phyloP scores from a whole-genome alignment of 2,888 invertebrate species.

The Marronus borbonicus region DNA sequence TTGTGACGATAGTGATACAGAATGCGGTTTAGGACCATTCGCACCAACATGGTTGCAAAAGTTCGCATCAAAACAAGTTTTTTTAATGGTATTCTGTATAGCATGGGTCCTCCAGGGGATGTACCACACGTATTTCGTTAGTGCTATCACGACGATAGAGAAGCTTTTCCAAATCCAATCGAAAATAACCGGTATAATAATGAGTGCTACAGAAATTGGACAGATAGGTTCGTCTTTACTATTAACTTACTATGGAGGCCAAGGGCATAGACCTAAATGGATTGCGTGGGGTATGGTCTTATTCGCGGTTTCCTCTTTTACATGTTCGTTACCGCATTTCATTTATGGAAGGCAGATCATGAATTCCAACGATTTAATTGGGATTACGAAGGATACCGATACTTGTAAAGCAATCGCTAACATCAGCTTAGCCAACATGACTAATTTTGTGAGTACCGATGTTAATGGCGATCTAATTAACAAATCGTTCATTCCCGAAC shows the following conservation, averaged over 20 bases:
- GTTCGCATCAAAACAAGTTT: conserved; percentile 90
- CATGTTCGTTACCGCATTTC: conserved; percentile 91
- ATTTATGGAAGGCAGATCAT: conserved; percentile 85
- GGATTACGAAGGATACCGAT: conserved; percentile 68
- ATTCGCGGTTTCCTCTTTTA: conserved; percentile 88
- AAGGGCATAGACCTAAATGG: conserved; percentile 94
- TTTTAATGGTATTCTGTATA: conserved; percentile 89
- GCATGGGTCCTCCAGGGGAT: conserved; percentile 92
- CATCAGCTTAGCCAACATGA: conserved; percentile 44
- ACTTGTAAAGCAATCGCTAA: conserved; percentile 63
- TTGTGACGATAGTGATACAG: conserved; percentile 72
- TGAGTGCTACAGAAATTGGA: conserved; percentile 94
- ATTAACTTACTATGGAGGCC: conserved; percentile 91
- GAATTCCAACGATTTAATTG: conserved; percentile 71
- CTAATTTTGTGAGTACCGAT: conserved; percentile 30
- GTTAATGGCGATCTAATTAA: conserved; percentile 22
- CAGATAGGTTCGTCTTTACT: conserved; percentile 92
- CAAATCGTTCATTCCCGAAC: conserved; percentile 75
- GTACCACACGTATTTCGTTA: conserved; percentile 95
- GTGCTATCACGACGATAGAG: conserved; percentile 94
- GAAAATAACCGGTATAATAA: conserved; percentile 89
- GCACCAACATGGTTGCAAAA: conserved; percentile 83
- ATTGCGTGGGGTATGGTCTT: conserved; percentile 94
- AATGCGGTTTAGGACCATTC: conserved; percentile 87
- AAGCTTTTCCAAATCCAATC: conserved; percentile 94